These are phyloP conservation scores for Noctuana brunneofusca DNA, from an alignment of 2,888 invertebrate species.

Conservation along the genomic window DNA sequence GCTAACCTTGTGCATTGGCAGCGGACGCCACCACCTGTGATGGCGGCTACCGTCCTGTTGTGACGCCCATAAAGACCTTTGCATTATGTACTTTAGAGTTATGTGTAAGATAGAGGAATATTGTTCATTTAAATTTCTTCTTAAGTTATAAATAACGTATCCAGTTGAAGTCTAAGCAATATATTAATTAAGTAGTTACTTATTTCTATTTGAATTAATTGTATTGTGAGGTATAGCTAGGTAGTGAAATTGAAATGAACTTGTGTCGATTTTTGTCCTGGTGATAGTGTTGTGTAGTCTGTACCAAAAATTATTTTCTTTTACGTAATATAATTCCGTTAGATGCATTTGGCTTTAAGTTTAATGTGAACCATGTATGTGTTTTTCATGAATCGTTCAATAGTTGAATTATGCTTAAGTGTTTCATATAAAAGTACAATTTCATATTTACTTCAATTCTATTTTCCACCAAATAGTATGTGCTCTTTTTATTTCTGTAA, in stretches of 20 bases:
- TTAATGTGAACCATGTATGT: background rate
- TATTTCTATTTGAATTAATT: background rate
- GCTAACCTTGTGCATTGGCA: too few species aligned
- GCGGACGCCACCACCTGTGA: too few species aligned
- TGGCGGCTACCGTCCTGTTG: too few species aligned
- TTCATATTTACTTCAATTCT: too few species aligned
- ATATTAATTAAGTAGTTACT: background rate
- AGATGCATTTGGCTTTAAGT: constrained; percentile 22
- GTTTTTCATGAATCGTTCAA: background rate
- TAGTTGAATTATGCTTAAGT: background rate
- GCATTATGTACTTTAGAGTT: background rate
- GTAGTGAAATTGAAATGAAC: background rate
- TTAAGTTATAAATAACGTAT: background rate
- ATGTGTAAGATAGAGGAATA: background rate
- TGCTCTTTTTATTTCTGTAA: too few species aligned
- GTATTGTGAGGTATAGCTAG: too few species aligned
- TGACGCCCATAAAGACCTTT: too few species aligned
- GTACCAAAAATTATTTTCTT: constrained; percentile 16
- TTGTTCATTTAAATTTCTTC: too few species aligned
- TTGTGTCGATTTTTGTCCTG: background rate
- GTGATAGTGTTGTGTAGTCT: constrained; percentile 3
- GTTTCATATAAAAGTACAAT: too few species aligned
- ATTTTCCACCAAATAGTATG: too few species aligned
- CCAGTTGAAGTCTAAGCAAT: background rate
- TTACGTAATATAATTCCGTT: constrained; percentile 27